Evolutionary conservation across 2,888 invertebrate species (phyloP), one percentile per base, ranked within the genome.

Genomic region (Chymomyza fuscimana): DNA sequence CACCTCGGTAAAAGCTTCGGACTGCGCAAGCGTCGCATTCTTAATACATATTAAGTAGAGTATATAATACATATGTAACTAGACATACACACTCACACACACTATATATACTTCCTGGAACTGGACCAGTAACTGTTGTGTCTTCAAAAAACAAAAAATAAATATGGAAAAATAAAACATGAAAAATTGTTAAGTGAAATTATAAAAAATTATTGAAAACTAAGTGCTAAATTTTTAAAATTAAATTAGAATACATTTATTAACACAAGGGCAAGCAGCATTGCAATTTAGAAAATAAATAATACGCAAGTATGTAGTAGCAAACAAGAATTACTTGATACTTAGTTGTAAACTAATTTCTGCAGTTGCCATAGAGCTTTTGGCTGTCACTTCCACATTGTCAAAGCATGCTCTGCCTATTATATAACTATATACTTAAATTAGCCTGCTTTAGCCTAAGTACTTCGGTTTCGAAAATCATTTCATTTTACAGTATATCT

Each of bases 51-150:
- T 25, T 25, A 25, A 58, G 40, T 46, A 46, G 40, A 46, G 40
- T 46, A 46, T 46, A 65, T 25, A 59, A 69, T 46, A 5, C 15
- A 78, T 62, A 78, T 65, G 22, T 54, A 19, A 54, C 22, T 54
- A 82, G 63, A 82, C 64, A 80, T 51, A 54, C 65, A 69, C 69
- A 79, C n/a, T n/a, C 73, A 78, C 77, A 77, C 70, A 32, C 67
- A 69, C 81, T 70, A 83, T 79, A 68, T 68, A 81, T 84, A 91
- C 90, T 91, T 91, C 91, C 91, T 91, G 91, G 91, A 91, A 91
- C 90, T 91, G 91, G 92, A 92, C 91, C 92, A 92, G 91, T 90
- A 91, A 92, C 92, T 91, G 90, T 91, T 91, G 92, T 91, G 91
- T 91, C 91, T 91, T 91, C 90, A 89, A 89, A 89, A 89, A 78